Percentiles rank a stretch among this genome's conserved stretches.
Conservation (phyloP, 2,113 vertebrate genomes). For the Oreotragus oreotragus region DNA sequence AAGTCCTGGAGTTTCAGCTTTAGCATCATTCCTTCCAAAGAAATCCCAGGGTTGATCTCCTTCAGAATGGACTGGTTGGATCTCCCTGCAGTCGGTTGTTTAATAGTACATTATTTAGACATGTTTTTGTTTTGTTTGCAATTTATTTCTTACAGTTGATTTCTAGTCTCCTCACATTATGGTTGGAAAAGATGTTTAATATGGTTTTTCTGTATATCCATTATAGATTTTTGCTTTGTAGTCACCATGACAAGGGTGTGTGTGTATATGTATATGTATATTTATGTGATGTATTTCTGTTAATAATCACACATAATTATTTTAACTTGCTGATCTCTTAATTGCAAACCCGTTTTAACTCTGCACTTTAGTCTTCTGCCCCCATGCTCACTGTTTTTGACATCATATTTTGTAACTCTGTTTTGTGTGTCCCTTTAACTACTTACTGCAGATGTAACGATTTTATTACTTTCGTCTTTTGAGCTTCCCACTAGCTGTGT, state of each 20-base stretch:
- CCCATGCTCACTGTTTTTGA: neutral
- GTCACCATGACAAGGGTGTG: neutral
- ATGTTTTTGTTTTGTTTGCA: neutral
- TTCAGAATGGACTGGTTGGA: too few species aligned
- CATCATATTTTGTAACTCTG: neutral
- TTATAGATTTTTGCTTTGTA: neutral
- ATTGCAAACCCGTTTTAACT: neutral
- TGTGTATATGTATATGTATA: accelerated
- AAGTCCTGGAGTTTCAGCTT: too few species aligned
- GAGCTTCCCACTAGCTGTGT: neutral
- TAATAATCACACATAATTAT: neutral
- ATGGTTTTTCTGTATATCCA: neutral
- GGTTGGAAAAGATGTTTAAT: neutral
- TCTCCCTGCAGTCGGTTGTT: too few species aligned
- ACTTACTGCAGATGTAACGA: neutral
- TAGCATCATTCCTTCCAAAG: too few species aligned
- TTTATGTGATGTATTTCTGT: neutral
- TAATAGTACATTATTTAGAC: neutral
- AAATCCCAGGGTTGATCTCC: too few species aligned
- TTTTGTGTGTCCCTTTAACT: neutral
- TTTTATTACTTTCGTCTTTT: neutral
- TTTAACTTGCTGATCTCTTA: neutral
- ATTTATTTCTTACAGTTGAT: neutral
- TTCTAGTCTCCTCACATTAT: neutral
- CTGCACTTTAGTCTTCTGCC: neutral